Base-by-base conservation (phyloP, 2,113 vertebrate genomes). In the Rafetus swinhoei region DNA sequence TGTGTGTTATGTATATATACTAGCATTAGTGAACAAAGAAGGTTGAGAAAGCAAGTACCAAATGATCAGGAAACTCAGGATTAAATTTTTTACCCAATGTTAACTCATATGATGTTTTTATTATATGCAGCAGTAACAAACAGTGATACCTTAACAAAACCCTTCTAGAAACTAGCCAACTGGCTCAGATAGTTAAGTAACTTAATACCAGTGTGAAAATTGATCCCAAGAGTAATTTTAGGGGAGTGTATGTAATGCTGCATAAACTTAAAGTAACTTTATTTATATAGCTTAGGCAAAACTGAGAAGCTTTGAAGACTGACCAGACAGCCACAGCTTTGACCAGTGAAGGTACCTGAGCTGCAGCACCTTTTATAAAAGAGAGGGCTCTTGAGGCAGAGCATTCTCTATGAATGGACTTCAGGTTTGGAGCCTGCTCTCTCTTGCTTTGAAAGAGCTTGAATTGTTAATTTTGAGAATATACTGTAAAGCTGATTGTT, bases 11-110 rank as follows among this genome's bases (percentile, higher is more conserved):
- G 57, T 52, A 79, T n/a, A 69, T 83, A 22, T 5, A 5, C 54
- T 91, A 79, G 22, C 82, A 88, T 84, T 59, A 93, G 86, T 88
- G n/a, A 95, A 96, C 72, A 21, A 39, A 3, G 59, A 84, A 81
- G 21, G 27, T 86, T 92, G 87, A 74, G 15, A 89, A 82, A 79
- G 3, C 79, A 54, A 21, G 85, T 27, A 2, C 53, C 88, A 0
- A 35, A 90, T 89, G 22, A 32, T 77, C 60, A 85, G 53, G 92
- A 93, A 35, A 59, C 74, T 35, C 27, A 88, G 50, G 45, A 6
- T 18, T 81, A 54, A 88, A 45, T 13, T 94, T 93, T 92, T 81
- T 79, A 77, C 81, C 74, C 2, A 10, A 6, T 16, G 11, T 89
- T 93, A 77, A 62, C 82, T 90, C 32, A 59, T 84, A 39, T 35